phyloP scores from a whole-genome alignment of 2,113 vertebrate genomes.

The Elaphurus davidianus region DNA sequence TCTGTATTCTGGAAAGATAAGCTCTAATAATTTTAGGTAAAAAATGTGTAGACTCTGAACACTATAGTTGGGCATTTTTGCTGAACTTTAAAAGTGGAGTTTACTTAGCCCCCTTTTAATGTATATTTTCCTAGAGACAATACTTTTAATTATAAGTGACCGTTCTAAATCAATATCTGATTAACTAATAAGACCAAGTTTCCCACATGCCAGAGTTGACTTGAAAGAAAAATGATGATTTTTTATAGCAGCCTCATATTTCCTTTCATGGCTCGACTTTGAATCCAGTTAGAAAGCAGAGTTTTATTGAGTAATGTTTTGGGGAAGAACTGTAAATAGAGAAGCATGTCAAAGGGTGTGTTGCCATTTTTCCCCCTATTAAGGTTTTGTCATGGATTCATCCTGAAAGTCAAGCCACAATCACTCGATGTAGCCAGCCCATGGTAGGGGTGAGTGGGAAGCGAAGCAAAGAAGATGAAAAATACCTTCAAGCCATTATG shows the following conservation, averaged over 20 bases:
- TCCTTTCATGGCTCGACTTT: background rate
- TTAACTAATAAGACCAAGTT: background rate
- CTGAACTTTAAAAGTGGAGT: background rate
- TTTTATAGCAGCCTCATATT: background rate
- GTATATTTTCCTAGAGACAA: background rate
- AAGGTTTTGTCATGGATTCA: slow-evolving; percentile 99
- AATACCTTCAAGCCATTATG: slow-evolving; percentile 97
- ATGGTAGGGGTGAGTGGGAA: slow-evolving; percentile 96
- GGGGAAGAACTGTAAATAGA: background rate
- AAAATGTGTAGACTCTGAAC: background rate
- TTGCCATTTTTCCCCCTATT: background rate
- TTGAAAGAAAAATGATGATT: background rate
- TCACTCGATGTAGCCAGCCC: slow-evolving; percentile 96
- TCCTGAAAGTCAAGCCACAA: slow-evolving; percentile 96
- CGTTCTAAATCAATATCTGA: background rate
- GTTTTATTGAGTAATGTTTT: background rate
- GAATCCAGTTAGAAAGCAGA: background rate
- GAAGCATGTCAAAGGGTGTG: background rate
- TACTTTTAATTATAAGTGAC: background rate
- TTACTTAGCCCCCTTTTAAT: background rate
- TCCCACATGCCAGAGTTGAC: background rate
- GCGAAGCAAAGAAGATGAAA: slow-evolving; percentile 96
- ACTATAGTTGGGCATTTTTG: background rate
- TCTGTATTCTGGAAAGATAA: background rate
- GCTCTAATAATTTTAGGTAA: slow-evolving; percentile 20